Base-by-base conservation (phyloP, 2,888 invertebrate genomes). In the Ischnus inquisitorius region DNA sequence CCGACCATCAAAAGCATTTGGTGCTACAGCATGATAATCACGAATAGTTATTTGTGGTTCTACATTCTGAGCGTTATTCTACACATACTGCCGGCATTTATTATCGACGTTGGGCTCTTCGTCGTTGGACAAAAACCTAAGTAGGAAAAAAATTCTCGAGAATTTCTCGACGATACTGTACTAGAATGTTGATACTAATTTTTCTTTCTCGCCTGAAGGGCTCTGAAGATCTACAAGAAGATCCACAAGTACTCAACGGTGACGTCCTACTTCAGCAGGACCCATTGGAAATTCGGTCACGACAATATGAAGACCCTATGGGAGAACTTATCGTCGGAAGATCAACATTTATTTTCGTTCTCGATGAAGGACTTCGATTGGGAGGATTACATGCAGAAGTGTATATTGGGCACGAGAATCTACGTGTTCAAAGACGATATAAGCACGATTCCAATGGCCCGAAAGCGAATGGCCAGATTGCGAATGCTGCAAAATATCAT, bases 51-150 rank as follows among this genome's bases (percentile, higher is more conserved):
- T 46, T 94, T 94, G 87, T 85, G 92, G 28, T 93, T 86, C 76
- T 89, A 88, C 19, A 60, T 95, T 46, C 93, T 95, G 82, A 93
- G 94, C 82, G 94, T 95, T 86, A 92, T 96, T 39, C 95, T 95
- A 88, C 97, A 97, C 92, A 94, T 95, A 84, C 87, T 96, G 76
- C 96, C 96, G 0, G 96, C 96, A 0, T 94, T 95, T 85, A 86
- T 95, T 4, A 93, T 95, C 79, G 97, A 97, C 89, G 82, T 94
- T 16, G 94, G 94, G 1, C 93, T 94, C 68, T 91, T 94, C 62
- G 76, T 95, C 10, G 91, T 94, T 16, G 96, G 96, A 48, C 94
- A 94, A 87, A 94, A 95, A 90, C 94, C 95, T 79, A 94, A 94
- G 95, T 95, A 88, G 89, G 90, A 0, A 65, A 68, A 67, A 48